phyloP scores from a whole-genome alignment of 2,113 vertebrate genomes.

The Xiphophorus hellerii region DNA sequence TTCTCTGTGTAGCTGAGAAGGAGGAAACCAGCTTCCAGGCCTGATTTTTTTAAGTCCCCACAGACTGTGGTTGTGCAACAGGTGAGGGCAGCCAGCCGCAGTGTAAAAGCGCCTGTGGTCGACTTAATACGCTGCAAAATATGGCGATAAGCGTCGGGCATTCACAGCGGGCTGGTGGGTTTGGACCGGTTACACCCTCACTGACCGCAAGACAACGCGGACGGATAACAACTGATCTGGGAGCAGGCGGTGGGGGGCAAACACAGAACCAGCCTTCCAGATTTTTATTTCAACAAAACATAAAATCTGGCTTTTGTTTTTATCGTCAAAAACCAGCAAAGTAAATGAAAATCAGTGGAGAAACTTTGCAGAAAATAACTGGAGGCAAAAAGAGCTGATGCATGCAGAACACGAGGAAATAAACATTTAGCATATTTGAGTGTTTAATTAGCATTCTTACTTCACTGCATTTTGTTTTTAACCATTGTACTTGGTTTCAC shows the following conservation, averaged over 20 bases:
- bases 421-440: too few species aligned
- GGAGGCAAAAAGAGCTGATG: too few species aligned
- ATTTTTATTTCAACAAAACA: background rate
- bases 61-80: background rate
- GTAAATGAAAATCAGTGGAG: too few species aligned
- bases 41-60: background rate
- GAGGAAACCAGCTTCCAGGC: background rate
- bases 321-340: background rate
- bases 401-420: too few species aligned
- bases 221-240: conserved; percentile 7
- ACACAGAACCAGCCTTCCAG: background rate
- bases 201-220: conserved; percentile 48
- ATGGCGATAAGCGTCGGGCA: conserved; percentile 55
- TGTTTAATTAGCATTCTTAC: too few species aligned
- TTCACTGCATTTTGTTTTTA: too few species aligned
- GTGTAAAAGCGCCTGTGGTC: conserved; percentile 58
- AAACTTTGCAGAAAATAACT: too few species aligned
- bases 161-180: conserved; percentile 44
- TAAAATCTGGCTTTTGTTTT: background rate
- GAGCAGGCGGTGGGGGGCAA: background rate
- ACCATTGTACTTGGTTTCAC: too few species aligned
- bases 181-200: conserved; percentile 32
- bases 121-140: conserved; percentile 46
- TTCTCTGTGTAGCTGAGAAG: background rate
- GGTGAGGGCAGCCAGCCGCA: conserved; percentile 55